Evolutionary conservation across 2,113 vertebrate genomes (phyloP).

Genomic region (Ctenodactylus gundi): DNA sequence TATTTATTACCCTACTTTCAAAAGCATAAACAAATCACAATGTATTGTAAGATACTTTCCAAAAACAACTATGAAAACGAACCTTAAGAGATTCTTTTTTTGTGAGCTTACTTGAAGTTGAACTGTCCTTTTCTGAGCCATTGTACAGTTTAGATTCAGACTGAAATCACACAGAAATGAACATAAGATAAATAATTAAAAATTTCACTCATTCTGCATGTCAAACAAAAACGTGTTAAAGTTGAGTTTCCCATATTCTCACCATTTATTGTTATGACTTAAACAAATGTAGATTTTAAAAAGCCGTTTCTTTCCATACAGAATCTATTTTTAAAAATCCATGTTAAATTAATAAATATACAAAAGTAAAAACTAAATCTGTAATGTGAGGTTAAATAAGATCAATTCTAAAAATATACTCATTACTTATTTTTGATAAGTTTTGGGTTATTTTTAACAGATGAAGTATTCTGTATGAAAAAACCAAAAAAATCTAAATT

Average conservation of each 20-base stretch:
- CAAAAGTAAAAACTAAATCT: neutral
- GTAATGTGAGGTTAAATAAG: conserved; percentile 35
- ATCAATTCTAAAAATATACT: too few species aligned
- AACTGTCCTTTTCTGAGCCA: conserved; percentile 97
- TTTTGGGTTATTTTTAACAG: neutral
- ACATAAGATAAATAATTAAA: conserved; percentile 48
- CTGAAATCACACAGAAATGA: conserved; percentile 83
- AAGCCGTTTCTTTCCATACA: neutral
- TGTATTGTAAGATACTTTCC: neutral
- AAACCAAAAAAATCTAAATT: neutral
- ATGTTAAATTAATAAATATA: neutral
- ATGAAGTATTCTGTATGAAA: conserved; percentile 9
- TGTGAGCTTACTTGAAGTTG: conserved; percentile 95
- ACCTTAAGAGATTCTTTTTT: conserved; percentile 99
- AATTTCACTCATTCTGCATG: neutral
- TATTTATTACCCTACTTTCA: conserved; percentile 16
- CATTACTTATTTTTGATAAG: too few species aligned
- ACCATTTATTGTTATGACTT: neutral
- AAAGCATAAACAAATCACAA: conserved; percentile 7
- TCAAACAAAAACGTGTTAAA: conserved; percentile 3
- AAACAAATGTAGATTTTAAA: conserved; percentile 29
- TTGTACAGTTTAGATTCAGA: conserved; percentile 99
- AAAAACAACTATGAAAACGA: conserved; percentile 64
- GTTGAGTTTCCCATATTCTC: conserved; percentile 12
- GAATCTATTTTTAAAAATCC: conserved; percentile 39